These are phyloP conservation scores for Geophilus truncorum DNA, from an alignment of 2,888 invertebrate species.

Conservation along the genomic window DNA sequence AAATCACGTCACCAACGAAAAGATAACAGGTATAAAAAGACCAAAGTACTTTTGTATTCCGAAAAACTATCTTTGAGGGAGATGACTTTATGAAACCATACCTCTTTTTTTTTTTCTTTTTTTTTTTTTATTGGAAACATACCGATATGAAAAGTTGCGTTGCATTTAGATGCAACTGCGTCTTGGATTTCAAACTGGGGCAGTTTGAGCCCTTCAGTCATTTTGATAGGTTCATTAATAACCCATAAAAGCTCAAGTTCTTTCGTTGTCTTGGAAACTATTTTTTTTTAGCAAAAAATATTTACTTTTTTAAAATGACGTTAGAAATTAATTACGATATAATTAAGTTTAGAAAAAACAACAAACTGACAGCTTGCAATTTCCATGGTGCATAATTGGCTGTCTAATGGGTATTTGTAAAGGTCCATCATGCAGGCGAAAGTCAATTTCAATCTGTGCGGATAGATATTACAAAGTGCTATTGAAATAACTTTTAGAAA, in stretches of 20 bases:
- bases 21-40: no score
- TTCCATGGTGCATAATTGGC: constrained; percentile 55
- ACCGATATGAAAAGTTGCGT: constrained; percentile 52
- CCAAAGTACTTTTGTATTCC: no score
- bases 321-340: no score
- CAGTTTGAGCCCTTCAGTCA: constrained; percentile 50
- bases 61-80: no score
- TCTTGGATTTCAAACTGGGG: constrained; percentile 52
- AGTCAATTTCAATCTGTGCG: constrained; percentile 52
- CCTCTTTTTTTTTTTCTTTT: no score
- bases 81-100: no score
- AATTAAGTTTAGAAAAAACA: no score
- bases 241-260: constrained; percentile 42
- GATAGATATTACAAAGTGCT: constrained; percentile 40
- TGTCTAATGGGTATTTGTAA: constrained; percentile 54
- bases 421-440: constrained; percentile 59
- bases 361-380: constrained; percentile 54
- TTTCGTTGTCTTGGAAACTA: constrained; percentile 52
- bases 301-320: neutral
- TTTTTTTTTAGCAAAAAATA: constrained; percentile 38
- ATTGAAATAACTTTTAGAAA: neutral
- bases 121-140: constrained; percentile 19
- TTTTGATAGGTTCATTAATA: constrained; percentile 48
- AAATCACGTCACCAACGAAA: neutral
- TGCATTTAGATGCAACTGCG: constrained; percentile 48